A percentile compares a stretch with the other conserved stretches of the same genome.
Conservation (phyloP, 2,888 invertebrate species). For the Drosophila nigritarsus region DNA sequence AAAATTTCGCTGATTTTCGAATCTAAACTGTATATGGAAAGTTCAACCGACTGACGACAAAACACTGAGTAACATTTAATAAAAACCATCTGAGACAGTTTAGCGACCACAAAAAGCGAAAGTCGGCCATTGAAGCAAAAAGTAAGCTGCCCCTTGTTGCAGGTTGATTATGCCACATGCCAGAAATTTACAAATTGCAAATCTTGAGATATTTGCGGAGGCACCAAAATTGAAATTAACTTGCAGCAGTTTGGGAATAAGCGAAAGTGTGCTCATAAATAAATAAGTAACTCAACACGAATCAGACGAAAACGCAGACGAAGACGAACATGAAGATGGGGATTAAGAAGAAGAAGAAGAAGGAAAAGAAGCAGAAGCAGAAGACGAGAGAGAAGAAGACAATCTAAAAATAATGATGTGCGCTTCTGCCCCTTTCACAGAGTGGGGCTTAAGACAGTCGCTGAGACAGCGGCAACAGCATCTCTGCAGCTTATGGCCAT, state of each 20-base stretch:
- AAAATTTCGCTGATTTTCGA: neutral
- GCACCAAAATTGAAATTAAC: conserved; percentile 68
- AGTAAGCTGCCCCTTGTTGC: conserved; percentile 7
- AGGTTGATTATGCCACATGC: conserved; percentile 51
- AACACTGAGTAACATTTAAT: neutral
- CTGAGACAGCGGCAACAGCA: conserved; percentile 33
- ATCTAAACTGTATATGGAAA: neutral
- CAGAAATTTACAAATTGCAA: conserved; percentile 53
- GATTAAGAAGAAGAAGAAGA: neutral
- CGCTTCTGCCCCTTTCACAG: conserved; percentile 41
- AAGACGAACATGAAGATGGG: neutral
- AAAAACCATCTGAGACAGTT: conserved; percentile 15
- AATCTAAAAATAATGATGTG: conserved; percentile 51
- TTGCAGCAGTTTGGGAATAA: conserved; percentile 63
- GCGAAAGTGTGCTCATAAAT: conserved; percentile 53
- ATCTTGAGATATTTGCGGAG: conserved; percentile 40
- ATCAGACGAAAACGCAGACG: neutral
- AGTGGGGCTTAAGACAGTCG: conserved; percentile 50
- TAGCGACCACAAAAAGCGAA: conserved; percentile 31
- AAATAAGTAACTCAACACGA: conserved; percentile 60
- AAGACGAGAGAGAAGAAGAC: neutral
- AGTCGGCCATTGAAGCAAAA: conserved; percentile 3
- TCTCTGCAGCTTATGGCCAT: conserved; percentile 51
- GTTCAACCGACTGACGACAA: neutral
- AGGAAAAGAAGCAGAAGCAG: neutral